A percentile compares a stretch with the other conserved stretches of the same genome.
These are phyloP conservation scores for Bombus pyrosoma DNA, from an alignment of 1,140 invertebrate species.

Conservation along the genomic window DNA sequence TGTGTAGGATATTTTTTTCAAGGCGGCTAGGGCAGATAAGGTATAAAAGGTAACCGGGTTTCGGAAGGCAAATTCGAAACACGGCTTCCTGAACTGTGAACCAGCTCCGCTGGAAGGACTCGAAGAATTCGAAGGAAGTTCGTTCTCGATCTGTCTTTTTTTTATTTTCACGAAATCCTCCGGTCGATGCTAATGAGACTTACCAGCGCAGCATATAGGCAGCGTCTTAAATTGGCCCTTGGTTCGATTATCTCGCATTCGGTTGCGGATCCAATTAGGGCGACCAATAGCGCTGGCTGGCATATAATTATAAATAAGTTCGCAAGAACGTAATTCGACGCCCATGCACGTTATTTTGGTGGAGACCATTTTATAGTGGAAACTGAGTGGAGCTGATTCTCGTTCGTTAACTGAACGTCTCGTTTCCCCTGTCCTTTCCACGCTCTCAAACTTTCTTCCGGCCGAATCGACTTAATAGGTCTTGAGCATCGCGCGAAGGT, in stretches of 20 bases:
- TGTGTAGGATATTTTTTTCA: neutral
- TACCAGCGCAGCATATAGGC: neutral
- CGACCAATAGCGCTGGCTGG: slow-evolving; percentile 11
- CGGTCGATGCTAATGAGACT: slow-evolving; percentile 50
- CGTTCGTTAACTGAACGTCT: slow-evolving; percentile 31
- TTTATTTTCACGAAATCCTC: neutral
- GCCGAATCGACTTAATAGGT: slow-evolving; percentile 15
- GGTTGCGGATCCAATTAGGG: slow-evolving; percentile 45
- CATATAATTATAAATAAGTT: slow-evolving; percentile 49
- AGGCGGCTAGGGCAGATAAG: neutral
- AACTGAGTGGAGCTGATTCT: neutral
- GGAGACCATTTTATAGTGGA: neutral
- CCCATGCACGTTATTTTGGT: neutral
- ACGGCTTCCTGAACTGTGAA: neutral
- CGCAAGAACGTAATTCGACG: neutral
- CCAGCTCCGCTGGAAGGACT: neutral
- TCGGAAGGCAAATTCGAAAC: neutral
- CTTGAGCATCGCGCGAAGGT: slow-evolving; percentile 17
- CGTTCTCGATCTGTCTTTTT: slow-evolving; percentile 6
- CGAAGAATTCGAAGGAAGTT: neutral
- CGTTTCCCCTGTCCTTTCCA: neutral
- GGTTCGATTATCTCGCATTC: slow-evolving; percentile 45
- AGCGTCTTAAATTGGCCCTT: slow-evolving; percentile 41
- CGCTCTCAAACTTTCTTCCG: slow-evolving; percentile 9
- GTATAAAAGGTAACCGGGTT: neutral